Evolutionary conservation across 2,113 vertebrate genomes (phyloP).

Genomic region (Pelodiscus sinensis): DNA sequence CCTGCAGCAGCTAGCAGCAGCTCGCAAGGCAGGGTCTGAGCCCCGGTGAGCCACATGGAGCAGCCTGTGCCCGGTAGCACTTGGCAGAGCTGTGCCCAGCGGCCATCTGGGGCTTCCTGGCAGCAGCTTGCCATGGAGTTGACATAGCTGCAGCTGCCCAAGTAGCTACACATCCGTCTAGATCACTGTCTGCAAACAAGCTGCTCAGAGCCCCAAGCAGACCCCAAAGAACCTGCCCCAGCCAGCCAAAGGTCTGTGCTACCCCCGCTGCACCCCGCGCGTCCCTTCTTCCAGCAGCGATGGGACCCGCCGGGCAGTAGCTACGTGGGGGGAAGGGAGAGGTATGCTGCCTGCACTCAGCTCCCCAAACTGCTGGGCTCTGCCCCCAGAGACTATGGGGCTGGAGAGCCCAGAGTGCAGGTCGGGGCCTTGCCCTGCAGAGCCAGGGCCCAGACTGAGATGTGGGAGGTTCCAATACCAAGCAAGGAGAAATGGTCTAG

Average conservation of each 20-base stretch:
- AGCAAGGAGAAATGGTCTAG: background rate
- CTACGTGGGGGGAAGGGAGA: background rate
- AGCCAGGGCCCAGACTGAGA: background rate
- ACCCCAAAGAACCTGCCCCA: background rate
- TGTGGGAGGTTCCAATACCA: background rate
- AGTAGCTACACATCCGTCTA: background rate
- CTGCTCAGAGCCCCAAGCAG: background rate
- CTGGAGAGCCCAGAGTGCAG: too few relatives aligned
- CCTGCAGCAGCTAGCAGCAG: background rate
- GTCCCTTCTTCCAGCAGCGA: background rate
- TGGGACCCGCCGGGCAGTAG: too few relatives aligned
- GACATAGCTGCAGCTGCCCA: background rate
- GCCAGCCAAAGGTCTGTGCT: background rate
- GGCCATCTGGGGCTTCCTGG: background rate
- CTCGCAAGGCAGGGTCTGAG: background rate
- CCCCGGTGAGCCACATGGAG: background rate
- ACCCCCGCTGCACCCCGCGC: background rate
- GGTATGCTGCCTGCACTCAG: background rate
- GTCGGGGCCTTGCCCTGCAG: rapidly evolving
- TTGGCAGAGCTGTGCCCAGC: background rate
- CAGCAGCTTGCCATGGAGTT: background rate
- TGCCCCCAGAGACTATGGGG: too few relatives aligned
- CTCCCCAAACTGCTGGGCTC: background rate
- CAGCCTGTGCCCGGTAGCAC: background rate
- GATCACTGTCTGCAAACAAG: background rate